Evolutionary conservation across 2,113 vertebrate genomes (phyloP), one percentile per base, ranked within the genome.

Genomic region (Spermophilus dauricus): DNA sequence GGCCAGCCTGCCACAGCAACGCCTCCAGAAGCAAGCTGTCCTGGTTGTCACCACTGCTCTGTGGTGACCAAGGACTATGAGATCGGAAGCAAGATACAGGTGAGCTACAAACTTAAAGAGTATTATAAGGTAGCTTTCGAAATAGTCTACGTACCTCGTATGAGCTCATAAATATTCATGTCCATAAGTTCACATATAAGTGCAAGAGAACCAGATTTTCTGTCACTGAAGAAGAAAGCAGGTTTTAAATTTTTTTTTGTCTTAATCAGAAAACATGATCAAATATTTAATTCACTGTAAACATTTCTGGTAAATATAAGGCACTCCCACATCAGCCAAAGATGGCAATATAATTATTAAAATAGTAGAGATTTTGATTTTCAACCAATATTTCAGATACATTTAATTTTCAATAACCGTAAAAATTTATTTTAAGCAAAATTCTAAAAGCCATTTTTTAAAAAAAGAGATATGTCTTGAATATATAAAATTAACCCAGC

Each of bases 151-250:
- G 42, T 98, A 99, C 99, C 99, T 99, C 98, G 99, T 95, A 99
- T 99, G 93, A 99, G 98, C 97, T 99, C 99, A 96, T 99, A 99
- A 98, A 99, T 99, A 98, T 99, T 99, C 99, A 99, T 99, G 94
- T 99, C 99, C 99, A 99, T 99, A 97, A 99, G 99, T 98, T 99
- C 99, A 98, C 99, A 99, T 96, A 99, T 99, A 95, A 99, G 97
- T 95, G 99, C 99, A 94, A 99, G 98, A 34, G 98, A 99, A 70
- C 98, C 99, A 61, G 98, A 97, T 95, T 99, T 99, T 98, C 99
- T 99, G 98, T 99, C 99, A 91, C 99, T 99, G 98, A 98, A 98
- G 98, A 96, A 98, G 95, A 95, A 98, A 98, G 97, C 20, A 96
- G 48, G 58, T 72, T 93, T 69, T 48, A 93, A 69, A 32, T 1